These are phyloP conservation scores for Apantesis nais DNA, from an alignment of 2,888 invertebrate genomes.

Conservation along the genomic window DNA sequence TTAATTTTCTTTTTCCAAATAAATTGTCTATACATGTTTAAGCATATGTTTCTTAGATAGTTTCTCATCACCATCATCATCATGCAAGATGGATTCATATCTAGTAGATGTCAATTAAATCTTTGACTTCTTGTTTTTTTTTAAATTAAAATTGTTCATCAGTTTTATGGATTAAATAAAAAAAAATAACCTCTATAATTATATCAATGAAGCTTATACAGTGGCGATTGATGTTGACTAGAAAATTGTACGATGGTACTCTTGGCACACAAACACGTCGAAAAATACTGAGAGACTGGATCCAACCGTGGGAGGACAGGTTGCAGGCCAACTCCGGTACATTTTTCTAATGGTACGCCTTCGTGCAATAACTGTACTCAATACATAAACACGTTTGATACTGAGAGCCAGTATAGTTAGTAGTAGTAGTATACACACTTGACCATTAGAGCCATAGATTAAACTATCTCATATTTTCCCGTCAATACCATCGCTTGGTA, in stretches of 20 bases:
- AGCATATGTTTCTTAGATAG: neutral
- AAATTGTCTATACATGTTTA: no score
- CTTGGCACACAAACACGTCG: conserved; percentile 34
- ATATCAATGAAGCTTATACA: neutral
- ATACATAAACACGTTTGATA: conserved; percentile 56
- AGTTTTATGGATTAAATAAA: neutral
- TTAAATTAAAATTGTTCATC: no score
- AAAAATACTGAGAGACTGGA: conserved; percentile 54
- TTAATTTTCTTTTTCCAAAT: no score
- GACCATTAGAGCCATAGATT: neutral
- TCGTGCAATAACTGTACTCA: conserved; percentile 72
- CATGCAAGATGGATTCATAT: neutral
- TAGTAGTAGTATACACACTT: neutral
- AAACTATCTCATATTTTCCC: neutral
- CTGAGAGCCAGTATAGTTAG: conserved; percentile 8
- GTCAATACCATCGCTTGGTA: neutral
- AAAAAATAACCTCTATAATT: neutral
- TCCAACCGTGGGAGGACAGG: conserved; percentile 76
- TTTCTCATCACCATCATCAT: no score
- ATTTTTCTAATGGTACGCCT: conserved; percentile 74
- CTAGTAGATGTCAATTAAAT: neutral
- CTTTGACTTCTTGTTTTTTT: no score
- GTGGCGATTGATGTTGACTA: neutral
- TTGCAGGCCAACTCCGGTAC: conserved; percentile 57
- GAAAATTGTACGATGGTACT: neutral